Base-by-base conservation (phyloP, 2,888 invertebrate species). In the Octonoba sinensis region DNA sequence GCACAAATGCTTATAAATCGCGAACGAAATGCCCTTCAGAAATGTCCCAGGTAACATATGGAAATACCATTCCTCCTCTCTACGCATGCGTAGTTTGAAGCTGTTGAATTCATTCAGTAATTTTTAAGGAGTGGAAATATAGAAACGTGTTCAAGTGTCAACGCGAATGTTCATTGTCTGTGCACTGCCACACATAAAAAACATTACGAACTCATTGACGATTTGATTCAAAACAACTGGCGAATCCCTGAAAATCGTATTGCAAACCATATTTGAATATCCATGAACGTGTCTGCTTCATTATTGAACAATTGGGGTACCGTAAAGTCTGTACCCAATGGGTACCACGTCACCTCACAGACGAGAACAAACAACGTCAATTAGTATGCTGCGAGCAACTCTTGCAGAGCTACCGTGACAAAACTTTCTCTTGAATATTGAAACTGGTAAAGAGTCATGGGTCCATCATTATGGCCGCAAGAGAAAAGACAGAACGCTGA, bases 381-480 rank as follows among this genome's bases (percentile, higher is more conserved):
- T 54, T 54, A 18, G n/a, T n/a, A 54, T 54, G n/a, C 54, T 16
- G 54, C n/a, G 54, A 54, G 54, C 8, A 54, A 54, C 54, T 54
- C 18, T 54, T 54, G 54, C 54, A 54, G 12, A 16, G 54, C n/a
- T 16, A 54, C 8, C 54, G 8, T 54, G 54, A 16, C n/a, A 16
- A 6, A 54, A 54, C n/a, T 54, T 12, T 54, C 11, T 12, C n/a
- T 8, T 8, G 54, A 54, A 12, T 54, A 54, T 54, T 8, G n/a
- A n/a, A n/a, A 54, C 54, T 16, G n/a, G 8, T 8, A 16, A 54
- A 16, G 54, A 54, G 18, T 54, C n/a, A 54, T 54, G 54, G n/a
- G n/a, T 54, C n/a, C n/a, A 16, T 54, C 8, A 54, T 54, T 54
- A 54, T 18, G 54, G 18, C 54, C n/a, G 54, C 6, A 12, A 54